Evolutionary conservation across 1,140 invertebrate genomes (phyloP).

Genomic region (Lepidurus couesii): DNA sequence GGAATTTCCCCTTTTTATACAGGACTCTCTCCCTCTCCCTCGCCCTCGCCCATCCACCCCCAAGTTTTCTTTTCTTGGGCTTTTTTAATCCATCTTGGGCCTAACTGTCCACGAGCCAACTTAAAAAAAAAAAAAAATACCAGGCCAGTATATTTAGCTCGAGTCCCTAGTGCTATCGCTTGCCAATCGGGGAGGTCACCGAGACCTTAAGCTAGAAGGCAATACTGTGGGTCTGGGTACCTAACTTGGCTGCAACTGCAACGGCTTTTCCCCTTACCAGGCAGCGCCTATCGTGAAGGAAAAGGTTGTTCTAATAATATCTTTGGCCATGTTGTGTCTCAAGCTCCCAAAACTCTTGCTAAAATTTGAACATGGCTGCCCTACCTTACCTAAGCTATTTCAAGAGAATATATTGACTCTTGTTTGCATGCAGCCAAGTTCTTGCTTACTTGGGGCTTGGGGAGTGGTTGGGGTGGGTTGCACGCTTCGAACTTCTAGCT

Average conservation of each 20-base stretch:
- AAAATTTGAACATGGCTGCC: not conserved
- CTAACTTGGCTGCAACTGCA: no score
- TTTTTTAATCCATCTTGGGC: not conserved
- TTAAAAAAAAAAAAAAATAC: no score
- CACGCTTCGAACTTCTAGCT: not conserved
- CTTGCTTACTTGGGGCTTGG: not conserved
- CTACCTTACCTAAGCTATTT: not conserved
- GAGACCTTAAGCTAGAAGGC: no score
- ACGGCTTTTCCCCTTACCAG: not conserved
- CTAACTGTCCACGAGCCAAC: not conserved
- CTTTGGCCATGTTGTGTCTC: not conserved
- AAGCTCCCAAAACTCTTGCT: not conserved
- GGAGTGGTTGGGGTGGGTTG: not conserved
- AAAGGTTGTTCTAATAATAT: slow-evolving; percentile 10
- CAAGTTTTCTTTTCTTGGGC: not conserved
- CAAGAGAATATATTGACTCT: not conserved
- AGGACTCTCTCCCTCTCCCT: not conserved
- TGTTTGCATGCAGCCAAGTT: not conserved
- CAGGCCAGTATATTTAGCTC: not conserved
- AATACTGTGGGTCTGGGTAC: no score
- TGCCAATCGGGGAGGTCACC: no score
- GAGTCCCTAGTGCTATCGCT: not conserved
- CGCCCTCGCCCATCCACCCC: not conserved
- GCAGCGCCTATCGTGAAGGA: not conserved
- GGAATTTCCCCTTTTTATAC: slow-evolving; percentile 2